Base-by-base conservation (phyloP, 2,888 invertebrate species). In the Acrobasis repandana region DNA sequence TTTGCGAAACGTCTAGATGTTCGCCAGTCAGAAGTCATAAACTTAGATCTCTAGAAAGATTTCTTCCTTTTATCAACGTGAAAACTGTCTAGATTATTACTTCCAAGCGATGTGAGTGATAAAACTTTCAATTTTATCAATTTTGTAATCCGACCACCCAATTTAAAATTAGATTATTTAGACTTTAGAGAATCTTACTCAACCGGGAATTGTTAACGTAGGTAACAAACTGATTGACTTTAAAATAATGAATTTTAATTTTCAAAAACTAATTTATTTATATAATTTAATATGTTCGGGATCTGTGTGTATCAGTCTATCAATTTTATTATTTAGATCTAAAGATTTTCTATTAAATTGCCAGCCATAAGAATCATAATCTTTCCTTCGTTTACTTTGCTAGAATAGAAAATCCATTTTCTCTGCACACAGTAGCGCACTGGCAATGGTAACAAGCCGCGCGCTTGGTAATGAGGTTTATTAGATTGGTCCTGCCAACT, bases 401-500 rank as follows among this genome's bases (percentile, higher is more conserved):
- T 43, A 43, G 43, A 43, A 43, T 43, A 43, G 43, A 48, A 48
- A 18, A 36, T 52, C 11, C 36, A 11, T 36, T 46, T 56, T 46
- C 15, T 43, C n/a, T 47, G 18, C 8, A 20, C 28, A 28, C 43
- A 50, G 11, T 50, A 20, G 18, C 14, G 18, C 14, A 56, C 47
- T 34, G 47, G 34, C 33, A 57, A 57, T 48, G 57, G 47, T 57
- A 58, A 56, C 47, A 51, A 51, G 54, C 60, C 59, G 49, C 34
- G 56, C 16, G 56, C 62, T 38, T 28, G 6, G 67, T 70, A 79
- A 79, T 75, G 73, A 77, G 74, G 79, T 77, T 75, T 77, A 83
- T 83, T 79, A 73, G 75, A 76, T 79, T 74, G 72, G 76, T 69
- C 74, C 66, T 74, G 77, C 70, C 28, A 46, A 64, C 69, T 65